Percentiles rank a stretch among this genome's conserved stretches.
Conservation (phyloP, 2,797 vertebrate species). For the Zalophus californianus region DNA sequence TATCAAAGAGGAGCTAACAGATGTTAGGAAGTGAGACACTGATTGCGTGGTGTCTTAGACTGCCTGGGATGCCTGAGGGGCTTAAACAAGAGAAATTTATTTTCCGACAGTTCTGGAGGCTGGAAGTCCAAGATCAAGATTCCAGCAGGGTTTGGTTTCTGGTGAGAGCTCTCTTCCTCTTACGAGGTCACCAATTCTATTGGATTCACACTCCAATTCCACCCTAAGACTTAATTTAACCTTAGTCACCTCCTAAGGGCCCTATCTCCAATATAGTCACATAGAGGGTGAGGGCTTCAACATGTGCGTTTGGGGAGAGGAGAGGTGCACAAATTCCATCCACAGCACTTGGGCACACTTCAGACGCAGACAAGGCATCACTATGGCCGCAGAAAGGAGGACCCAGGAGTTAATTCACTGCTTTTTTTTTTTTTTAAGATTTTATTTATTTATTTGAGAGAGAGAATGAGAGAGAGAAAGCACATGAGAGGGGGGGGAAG, state of each 20-base stretch:
- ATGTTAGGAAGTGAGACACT: slow-evolving; percentile 32
- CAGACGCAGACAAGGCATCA: neutral
- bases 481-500: too few species aligned
- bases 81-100: slow-evolving; percentile 31
- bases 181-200: neutral
- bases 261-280: neutral
- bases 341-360: neutral
- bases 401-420: neutral
- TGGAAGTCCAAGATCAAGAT: neutral
- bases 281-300: neutral
- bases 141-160: neutral
- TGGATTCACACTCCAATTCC: neutral
- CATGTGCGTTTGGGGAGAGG: neutral
- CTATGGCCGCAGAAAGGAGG: neutral
- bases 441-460: too few species aligned
- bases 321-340: neutral
- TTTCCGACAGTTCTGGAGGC: slow-evolving; percentile 12
- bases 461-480: too few species aligned
- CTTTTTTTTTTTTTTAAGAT: neutral
- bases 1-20: slow-evolving; percentile 35
- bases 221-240: neutral
- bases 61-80: neutral
- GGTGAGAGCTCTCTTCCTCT: neutral
- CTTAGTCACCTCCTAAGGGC: neutral
- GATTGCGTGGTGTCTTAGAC: neutral